These are phyloP conservation scores for Orientallactaga bullata DNA, from an alignment of 2,113 vertebrate genomes.

Conservation along the genomic window DNA sequence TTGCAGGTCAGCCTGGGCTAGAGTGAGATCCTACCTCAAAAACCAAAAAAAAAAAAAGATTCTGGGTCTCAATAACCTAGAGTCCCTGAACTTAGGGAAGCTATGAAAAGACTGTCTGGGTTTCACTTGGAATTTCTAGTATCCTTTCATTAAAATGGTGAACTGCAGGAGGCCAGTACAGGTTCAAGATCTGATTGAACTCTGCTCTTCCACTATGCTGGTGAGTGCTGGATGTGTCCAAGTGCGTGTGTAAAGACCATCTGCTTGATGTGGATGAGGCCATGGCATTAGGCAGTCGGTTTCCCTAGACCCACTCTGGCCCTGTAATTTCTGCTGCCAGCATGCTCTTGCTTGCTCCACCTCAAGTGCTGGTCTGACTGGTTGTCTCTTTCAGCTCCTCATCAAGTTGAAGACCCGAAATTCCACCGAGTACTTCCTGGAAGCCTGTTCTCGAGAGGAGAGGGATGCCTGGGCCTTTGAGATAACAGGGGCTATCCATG, in stretches of 20 bases:
- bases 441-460: constrained; percentile 95
- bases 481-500: constrained; percentile 90
- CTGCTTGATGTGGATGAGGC: fast-evolving
- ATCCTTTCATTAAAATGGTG: neutral
- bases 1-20: too few relatives aligned
- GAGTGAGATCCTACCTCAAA: too few relatives aligned
- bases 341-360: neutral
- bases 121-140: neutral
- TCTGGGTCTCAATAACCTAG: neutral
- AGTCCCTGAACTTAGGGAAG: neutral
- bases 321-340: neutral
- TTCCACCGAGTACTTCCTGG: constrained; percentile 93
- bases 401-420: constrained; percentile 93
- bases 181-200: neutral
- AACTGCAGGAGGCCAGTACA: neutral
- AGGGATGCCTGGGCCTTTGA: constrained; percentile 94
- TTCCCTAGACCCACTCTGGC: neutral
- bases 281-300: too few relatives aligned
- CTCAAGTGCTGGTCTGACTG: neutral
- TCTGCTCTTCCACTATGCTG: neutral
- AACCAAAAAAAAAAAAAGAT: too few relatives aligned
- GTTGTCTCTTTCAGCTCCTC: constrained; percentile 88
- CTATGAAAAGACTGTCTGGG: neutral
- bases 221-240: neutral
- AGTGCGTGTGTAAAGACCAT: neutral